These are phyloP conservation scores for Anoplolepis gracilipes DNA, from an alignment of 1,140 invertebrate genomes.

Conservation along the genomic window DNA sequence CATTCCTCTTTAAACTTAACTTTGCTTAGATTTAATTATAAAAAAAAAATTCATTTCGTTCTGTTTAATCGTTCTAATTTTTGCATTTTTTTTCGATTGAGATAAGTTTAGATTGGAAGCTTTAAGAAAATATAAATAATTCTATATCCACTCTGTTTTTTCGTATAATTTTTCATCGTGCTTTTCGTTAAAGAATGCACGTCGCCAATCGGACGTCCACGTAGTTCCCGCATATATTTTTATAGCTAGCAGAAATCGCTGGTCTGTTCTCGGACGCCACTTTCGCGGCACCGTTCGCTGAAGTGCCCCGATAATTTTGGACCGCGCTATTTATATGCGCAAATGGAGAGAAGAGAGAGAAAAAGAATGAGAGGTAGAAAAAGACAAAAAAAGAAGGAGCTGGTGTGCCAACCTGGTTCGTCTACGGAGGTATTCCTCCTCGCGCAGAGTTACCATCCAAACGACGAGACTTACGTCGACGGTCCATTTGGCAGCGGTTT, in stretches of 20 bases:
- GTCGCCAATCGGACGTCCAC: background rate
- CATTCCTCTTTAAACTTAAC: background rate
- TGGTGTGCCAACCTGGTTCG: constrained; percentile 48
- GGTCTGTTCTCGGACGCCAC: constrained; percentile 53
- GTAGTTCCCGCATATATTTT: constrained; percentile 45
- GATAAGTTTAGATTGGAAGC: background rate
- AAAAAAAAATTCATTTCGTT: constrained; percentile 1
- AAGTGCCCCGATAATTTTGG: constrained; percentile 77
- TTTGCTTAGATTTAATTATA: background rate
- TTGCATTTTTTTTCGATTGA: background rate
- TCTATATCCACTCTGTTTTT: background rate
- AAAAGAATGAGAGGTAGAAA: constrained; percentile 30
- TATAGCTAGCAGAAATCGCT: constrained; percentile 35
- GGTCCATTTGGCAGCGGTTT: constrained; percentile 44
- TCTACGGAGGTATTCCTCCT: constrained; percentile 42
- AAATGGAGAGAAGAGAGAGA: constrained; percentile 63
- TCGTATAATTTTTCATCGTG: background rate
- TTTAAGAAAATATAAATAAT: background rate
- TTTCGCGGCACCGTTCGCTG: constrained; percentile 70
- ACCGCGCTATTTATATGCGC: constrained; percentile 77
- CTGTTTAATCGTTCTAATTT: background rate
- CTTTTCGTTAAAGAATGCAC: constrained; percentile 19
- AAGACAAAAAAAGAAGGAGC: constrained; percentile 6
- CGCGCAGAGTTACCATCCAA: constrained; percentile 3
- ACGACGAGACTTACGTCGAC: constrained; percentile 24